Evolutionary conservation across 35 echinoderm and acorn worm genomes (phyloP).

Genomic region (Stichopus chloronotus): DNA sequence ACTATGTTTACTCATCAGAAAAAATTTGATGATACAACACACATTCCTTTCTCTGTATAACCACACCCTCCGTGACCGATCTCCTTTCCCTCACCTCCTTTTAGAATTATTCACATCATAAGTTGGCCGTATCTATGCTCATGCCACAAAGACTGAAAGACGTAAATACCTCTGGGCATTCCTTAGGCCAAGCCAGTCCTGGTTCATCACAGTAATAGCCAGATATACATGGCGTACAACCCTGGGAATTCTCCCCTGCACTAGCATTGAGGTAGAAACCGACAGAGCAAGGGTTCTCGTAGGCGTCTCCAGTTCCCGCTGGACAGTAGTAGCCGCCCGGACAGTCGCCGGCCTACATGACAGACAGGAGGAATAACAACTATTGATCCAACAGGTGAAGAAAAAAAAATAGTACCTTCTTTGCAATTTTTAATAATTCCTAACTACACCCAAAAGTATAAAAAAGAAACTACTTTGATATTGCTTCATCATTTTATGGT

Average conservation of each 20-base stretch:
- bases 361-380: background rate
- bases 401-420: background rate
- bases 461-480: too few species aligned
- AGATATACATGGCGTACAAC: constrained; percentile 91
- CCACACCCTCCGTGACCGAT: too few species aligned
- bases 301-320: constrained; percentile 80
- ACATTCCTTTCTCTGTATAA: too few species aligned
- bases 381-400: background rate
- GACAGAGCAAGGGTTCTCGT: constrained; percentile 82
- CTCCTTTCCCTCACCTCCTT: too few species aligned
- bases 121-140: too few species aligned
- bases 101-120: too few species aligned
- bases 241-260: constrained; percentile 86
- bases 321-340: constrained; percentile 97
- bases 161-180: constrained; percentile 71
- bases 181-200: constrained; percentile 92
- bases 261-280: constrained; percentile 97
- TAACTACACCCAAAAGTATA: background rate
- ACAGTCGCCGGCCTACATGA: constrained; percentile 88
- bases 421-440: background rate
- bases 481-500: too few species aligned
- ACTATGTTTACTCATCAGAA: too few species aligned
- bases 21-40: too few species aligned
- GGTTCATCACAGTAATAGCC: constrained; percentile 88
- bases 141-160: too few species aligned